phyloP scores from a whole-genome alignment of 1,140 invertebrate genomes.

The Pectinophora gossypiella region DNA sequence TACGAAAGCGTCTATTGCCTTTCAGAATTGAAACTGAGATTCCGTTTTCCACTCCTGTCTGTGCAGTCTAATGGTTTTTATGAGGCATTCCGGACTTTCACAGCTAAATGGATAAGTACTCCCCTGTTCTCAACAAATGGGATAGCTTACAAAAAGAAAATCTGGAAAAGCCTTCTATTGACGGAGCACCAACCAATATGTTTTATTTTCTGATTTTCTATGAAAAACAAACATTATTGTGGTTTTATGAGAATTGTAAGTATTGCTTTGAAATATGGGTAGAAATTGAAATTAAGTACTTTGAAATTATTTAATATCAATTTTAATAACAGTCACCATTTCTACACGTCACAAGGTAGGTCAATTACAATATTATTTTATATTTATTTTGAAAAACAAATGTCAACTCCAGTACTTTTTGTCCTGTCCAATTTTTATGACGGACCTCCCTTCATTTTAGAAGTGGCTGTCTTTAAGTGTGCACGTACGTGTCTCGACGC shows the following conservation, averaged over 20 bases:
- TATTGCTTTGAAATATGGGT: no score
- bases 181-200: no score
- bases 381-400: not conserved
- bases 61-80: conserved; percentile 19
- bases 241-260: no score
- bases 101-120: conserved; percentile 23
- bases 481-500: conserved; percentile 55
- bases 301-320: no score
- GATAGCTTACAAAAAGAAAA: no score
- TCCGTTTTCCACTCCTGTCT: conserved; percentile 13
- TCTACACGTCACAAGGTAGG: not conserved
- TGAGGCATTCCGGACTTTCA: conserved; percentile 24
- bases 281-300: no score
- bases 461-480: conserved; percentile 67
- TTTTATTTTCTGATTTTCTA: no score
- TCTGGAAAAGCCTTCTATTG: no score
- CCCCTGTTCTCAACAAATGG: no score
- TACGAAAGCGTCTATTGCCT: no score
- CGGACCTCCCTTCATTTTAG: conserved; percentile 66
- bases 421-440: conserved; percentile 68
- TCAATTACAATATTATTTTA: not conserved
- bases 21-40: conserved; percentile 6
- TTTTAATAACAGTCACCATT: no score
- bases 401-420: conserved; percentile 32
- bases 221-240: no score